These are phyloP conservation scores for Agriopis aurantiaria DNA, from an alignment of 2,888 invertebrate species.

Conservation along the genomic window DNA sequence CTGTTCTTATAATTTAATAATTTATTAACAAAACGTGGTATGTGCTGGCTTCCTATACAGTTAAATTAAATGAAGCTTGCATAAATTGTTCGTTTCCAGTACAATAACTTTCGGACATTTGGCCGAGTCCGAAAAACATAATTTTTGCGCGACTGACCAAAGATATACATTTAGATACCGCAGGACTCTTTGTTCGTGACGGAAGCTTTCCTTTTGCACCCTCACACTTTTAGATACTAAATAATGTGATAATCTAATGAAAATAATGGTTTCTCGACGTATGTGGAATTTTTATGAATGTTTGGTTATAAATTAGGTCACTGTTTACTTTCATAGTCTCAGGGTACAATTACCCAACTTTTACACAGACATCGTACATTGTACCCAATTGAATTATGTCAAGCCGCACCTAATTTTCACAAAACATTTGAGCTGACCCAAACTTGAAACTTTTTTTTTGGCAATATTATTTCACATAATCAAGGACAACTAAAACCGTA, in stretches of 20 bases:
- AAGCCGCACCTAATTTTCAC: no score
- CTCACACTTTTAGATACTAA: conserved; percentile 57
- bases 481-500: no score
- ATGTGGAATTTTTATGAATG: not conserved
- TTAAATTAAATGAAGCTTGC: conserved; percentile 74
- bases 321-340: not conserved
- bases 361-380: no score
- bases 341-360: no score
- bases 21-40: no score
- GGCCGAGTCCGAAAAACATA: conserved; percentile 82
- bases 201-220: conserved; percentile 70
- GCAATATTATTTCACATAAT: no score
- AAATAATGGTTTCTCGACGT: not conserved
- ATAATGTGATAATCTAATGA: conserved; percentile 39
- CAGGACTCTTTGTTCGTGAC: conserved; percentile 72
- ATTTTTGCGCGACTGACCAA: conserved; percentile 85
- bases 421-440: no score
- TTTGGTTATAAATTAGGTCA: not conserved
- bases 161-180: conserved; percentile 85
- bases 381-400: no score
- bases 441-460: no score
- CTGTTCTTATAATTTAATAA: no score
- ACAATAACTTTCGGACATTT: conserved; percentile 67
- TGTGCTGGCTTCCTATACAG: conserved; percentile 3
- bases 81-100: conserved; percentile 66